These are phyloP conservation scores for Cardiocondyla obscurior DNA, from an alignment of 1,140 invertebrate genomes.

Conservation along the genomic window DNA sequence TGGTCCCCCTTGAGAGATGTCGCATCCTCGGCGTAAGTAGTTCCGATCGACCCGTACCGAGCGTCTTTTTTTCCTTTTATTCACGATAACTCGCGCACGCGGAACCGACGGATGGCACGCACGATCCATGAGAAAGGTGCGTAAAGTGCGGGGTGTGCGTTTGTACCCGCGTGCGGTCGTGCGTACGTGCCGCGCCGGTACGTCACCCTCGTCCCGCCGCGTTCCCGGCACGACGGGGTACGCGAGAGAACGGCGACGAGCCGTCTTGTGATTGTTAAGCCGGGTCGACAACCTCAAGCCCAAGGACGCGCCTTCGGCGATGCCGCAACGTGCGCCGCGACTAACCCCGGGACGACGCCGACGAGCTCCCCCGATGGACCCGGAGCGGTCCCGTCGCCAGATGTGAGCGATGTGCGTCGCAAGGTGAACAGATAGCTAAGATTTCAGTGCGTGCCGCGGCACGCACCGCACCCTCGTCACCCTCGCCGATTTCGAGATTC, in stretches of 20 bases:
- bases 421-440: neutral
- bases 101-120: neutral
- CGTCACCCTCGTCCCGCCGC: neutral
- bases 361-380: neutral
- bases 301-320: neutral
- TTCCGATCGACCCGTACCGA: neutral
- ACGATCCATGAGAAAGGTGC: neutral
- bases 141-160: slow-evolving; percentile 8
- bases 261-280: neutral
- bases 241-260: slow-evolving; percentile 20
- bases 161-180: neutral
- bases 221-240: neutral
- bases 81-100: slow-evolving; percentile 1
- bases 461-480: neutral
- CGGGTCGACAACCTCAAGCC: slow-evolving; percentile 15
- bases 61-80: no score
- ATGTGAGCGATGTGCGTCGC: neutral
- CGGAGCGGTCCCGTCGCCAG: neutral
- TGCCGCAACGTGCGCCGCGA: slow-evolving; percentile 6
- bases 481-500: neutral
- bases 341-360: neutral
- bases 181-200: slow-evolving; percentile 21
- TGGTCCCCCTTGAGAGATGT: slow-evolving; percentile 52
- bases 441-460: neutral
- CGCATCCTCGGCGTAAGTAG: slow-evolving; percentile 22